Conservation (phyloP, 2,797 vertebrate genomes). For the Falco naumanni region DNA sequence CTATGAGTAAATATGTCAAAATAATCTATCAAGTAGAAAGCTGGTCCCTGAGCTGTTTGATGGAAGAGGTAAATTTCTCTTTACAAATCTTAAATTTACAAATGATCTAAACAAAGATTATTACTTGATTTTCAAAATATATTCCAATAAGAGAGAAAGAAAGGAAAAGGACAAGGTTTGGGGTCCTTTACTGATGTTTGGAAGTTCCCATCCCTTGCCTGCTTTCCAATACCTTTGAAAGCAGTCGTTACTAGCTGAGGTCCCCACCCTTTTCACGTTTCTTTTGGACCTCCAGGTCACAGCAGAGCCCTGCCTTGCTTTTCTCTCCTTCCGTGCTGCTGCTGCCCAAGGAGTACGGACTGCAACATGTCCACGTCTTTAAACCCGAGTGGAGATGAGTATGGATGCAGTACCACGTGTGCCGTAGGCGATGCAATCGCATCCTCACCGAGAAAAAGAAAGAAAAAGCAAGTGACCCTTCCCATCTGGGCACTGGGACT, state of each 20-base stretch:
- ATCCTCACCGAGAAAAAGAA: not conserved
- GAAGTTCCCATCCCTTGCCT: not conserved
- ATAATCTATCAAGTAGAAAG: conserved; percentile 72
- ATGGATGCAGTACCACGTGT: fast-evolving
- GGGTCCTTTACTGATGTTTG: not conserved
- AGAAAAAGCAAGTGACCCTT: not conserved
- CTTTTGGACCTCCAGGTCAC: not conserved
- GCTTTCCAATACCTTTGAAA: not conserved
- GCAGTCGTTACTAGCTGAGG: fast-evolving
- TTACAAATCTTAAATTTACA: too few species aligned
- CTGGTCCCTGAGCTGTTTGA: conserved; percentile 52
- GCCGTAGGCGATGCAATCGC: fast-evolving
- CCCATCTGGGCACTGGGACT: not conserved
- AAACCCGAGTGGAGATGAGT: fast-evolving
- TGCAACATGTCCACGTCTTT: fast-evolving
- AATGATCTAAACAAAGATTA: not conserved
- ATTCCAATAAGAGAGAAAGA: not conserved
- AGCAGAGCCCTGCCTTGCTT: not conserved
- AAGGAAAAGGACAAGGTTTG: not conserved
- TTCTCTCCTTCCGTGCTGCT: not conserved
- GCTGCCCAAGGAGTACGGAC: fast-evolving
- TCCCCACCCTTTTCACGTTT: not conserved
- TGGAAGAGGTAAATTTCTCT: conserved; percentile 14
- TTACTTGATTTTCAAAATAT: not conserved
- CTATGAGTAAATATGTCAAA: conserved; percentile 78